phyloP scores from a whole-genome alignment of 2,888 invertebrate genomes.

The Candidula unifasciata region DNA sequence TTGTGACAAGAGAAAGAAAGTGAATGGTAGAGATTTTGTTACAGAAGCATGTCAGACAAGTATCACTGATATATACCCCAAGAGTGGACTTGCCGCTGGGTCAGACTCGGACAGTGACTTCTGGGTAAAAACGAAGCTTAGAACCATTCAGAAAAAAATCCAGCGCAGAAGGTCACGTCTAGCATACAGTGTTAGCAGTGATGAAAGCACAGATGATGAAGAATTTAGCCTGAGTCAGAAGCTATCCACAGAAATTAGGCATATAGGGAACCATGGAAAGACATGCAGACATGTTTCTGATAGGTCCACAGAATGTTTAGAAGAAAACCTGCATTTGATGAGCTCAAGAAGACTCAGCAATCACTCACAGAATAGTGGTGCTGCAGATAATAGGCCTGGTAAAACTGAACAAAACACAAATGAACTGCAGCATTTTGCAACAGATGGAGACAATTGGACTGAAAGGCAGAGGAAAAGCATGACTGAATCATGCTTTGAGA shows the following conservation, averaged over 20 bases:
- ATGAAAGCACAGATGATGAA: conserved; percentile 9
- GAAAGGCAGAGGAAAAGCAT: neutral
- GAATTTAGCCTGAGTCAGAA: neutral
- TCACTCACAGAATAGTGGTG: neutral
- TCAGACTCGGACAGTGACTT: conserved; percentile 41
- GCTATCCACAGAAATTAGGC: neutral
- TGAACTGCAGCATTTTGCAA: neutral
- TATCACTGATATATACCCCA: neutral
- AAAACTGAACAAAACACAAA: neutral
- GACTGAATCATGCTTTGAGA: neutral
- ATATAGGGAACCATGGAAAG: neutral
- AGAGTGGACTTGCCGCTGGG: neutral
- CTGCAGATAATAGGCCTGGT: neutral
- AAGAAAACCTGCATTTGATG: neutral
- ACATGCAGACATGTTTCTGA: neutral
- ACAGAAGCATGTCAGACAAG: neutral
- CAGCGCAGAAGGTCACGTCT: conserved; percentile 19
- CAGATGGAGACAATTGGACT: neutral
- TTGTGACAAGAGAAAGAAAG: neutral
- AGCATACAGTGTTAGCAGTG: conserved; percentile 11
- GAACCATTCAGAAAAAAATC: conserved; percentile 30
- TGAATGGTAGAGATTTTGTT: neutral
- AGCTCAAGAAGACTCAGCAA: neutral
- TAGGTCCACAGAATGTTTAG: neutral
- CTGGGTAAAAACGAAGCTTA: conserved; percentile 30